phyloP scores from a whole-genome alignment of 1,140 invertebrate genomes.

The Asbolus verrucosus region DNA sequence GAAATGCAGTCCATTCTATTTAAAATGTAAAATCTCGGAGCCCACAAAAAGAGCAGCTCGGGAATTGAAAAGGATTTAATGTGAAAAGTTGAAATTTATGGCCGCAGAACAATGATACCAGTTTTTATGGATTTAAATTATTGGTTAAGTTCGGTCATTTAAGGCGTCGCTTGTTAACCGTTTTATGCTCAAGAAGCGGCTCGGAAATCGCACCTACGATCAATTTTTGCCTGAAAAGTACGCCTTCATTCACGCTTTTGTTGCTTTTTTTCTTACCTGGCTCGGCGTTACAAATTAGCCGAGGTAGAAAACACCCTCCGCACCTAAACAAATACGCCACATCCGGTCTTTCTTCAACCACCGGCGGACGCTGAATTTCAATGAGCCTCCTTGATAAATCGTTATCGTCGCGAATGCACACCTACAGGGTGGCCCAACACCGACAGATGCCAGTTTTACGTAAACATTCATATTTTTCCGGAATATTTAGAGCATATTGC shows the following conservation, averaged over 20 bases:
- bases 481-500: too few relatives aligned
- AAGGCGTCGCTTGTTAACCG: conserved; percentile 60
- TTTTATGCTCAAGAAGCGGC: conserved; percentile 51
- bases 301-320: conserved; percentile 34
- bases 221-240: background rate
- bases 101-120: conserved; percentile 64
- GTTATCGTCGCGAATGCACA: conserved; percentile 35
- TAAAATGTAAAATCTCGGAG: conserved; percentile 59
- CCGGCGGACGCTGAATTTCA: conserved; percentile 37
- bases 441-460: too few relatives aligned
- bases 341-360: conserved; percentile 41
- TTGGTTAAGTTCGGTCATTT: conserved; percentile 64
- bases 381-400: conserved; percentile 48
- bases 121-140: conserved; percentile 64
- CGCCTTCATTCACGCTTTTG: conserved; percentile 17
- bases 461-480: too few relatives aligned
- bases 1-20: conserved; percentile 60
- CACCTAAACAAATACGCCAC: conserved; percentile 52
- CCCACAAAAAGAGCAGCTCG: conserved; percentile 54
- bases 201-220: conserved; percentile 3
- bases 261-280: conserved; percentile 51
- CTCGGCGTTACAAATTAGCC: conserved; percentile 57
- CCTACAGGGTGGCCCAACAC: too few relatives aligned
- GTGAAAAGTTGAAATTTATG: conserved; percentile 64
- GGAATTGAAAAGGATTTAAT: conserved; percentile 64